Evolutionary conservation across 2,113 vertebrate genomes (phyloP).

Genomic region (Macheiramphus alcinus): DNA sequence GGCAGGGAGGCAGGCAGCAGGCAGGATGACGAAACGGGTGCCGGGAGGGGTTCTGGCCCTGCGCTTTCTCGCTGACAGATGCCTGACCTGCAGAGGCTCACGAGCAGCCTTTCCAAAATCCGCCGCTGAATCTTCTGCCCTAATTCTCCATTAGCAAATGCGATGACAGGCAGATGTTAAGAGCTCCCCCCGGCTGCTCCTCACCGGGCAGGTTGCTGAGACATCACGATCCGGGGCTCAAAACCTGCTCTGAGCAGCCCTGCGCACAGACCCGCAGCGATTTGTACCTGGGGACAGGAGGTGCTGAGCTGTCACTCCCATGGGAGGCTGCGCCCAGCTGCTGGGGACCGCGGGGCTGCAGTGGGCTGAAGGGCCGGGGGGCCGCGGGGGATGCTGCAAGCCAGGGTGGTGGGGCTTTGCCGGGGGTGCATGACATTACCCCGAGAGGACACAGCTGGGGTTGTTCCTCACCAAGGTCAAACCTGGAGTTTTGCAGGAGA

Average conservation of each 20-base stretch:
- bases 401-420: neutral
- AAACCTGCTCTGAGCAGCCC: neutral
- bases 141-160: neutral
- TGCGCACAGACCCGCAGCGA: accelerated
- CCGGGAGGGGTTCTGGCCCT: neutral
- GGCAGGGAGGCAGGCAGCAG: neutral
- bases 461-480: neutral
- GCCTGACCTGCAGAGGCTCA: neutral
- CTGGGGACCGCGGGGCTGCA: neutral
- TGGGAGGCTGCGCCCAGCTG: neutral
- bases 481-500: too few relatives aligned
- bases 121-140: neutral
- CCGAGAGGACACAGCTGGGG: accelerated
- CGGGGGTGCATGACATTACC: accelerated
- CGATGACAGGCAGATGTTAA: neutral
- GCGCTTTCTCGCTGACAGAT: neutral
- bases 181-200: neutral
- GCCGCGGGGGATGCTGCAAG: too few relatives aligned
- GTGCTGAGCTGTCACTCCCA: accelerated
- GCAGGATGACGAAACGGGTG: neutral
- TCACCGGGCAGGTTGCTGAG: neutral
- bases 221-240: neutral
- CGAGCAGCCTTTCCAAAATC: neutral
- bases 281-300: neutral
- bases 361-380: neutral